Conservation (phyloP, 2,113 vertebrate genomes). For the Artemisiospiza belli region DNA sequence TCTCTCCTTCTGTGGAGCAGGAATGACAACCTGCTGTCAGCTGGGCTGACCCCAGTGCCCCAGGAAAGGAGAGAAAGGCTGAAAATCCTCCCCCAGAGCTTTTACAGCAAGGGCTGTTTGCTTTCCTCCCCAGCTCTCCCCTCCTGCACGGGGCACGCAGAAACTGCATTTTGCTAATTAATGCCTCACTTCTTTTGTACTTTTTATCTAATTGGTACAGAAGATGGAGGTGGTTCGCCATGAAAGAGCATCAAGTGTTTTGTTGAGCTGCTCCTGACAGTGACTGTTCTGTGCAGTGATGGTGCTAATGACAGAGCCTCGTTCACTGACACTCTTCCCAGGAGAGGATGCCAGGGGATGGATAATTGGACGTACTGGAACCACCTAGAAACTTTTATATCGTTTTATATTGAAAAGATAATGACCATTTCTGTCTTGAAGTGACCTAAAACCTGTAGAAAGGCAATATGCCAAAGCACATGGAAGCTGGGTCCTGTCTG, state of each 20-base stretch:
- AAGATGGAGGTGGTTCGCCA: background rate
- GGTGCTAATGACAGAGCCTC: background rate
- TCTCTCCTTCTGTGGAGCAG: background rate
- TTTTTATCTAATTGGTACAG: background rate
- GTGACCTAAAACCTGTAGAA: background rate
- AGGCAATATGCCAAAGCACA: background rate
- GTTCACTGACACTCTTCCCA: background rate
- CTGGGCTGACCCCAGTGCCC: background rate
- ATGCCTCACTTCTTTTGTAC: background rate
- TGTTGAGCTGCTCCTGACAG: background rate
- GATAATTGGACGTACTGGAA: background rate
- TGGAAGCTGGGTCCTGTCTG: background rate
- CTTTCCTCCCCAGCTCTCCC: background rate
- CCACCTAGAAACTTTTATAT: background rate
- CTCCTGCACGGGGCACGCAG: background rate
- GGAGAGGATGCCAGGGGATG: background rate
- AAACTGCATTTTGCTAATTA: background rate
- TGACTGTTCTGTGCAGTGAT: background rate
- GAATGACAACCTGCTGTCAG: background rate
- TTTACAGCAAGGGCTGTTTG: background rate
- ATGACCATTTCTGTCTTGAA: background rate
- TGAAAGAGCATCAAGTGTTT: background rate
- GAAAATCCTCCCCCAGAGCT: background rate
- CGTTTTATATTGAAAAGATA: background rate
- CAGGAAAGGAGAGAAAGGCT: background rate